Conservation (phyloP, 92 coral and sea anemone genomes). For the Siderastrea radians region DNA sequence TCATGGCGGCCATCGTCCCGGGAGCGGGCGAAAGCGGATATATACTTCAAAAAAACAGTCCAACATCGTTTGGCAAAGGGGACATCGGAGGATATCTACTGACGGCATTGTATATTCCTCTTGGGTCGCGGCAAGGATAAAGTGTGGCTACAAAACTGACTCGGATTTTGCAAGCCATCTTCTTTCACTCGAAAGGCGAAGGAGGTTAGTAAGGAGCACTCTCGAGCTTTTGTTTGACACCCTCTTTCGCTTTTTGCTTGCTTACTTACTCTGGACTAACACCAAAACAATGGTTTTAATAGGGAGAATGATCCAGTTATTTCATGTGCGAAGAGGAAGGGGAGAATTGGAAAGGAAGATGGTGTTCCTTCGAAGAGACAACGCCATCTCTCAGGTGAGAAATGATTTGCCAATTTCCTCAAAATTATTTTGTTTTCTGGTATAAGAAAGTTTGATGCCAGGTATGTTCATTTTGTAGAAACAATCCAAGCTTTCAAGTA, state of each 20-base stretch:
- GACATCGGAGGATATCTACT: slow-evolving; percentile 9
- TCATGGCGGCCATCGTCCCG: slow-evolving; percentile 20
- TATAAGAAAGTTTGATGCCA: background rate
- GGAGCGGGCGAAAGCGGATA: slow-evolving; percentile 6
- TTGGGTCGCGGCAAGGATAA: slow-evolving; percentile 4
- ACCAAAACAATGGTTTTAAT: background rate
- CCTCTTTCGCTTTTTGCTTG: background rate
- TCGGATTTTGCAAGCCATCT: slow-evolving; percentile 31
- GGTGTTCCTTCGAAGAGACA: background rate
- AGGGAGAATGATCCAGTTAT: slow-evolving; percentile 28
- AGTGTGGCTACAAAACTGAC: slow-evolving; percentile 13
- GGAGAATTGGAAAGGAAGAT: background rate
- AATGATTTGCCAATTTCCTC: background rate
- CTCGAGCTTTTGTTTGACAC: background rate
- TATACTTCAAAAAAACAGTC: slow-evolving; percentile 9
- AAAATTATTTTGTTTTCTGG: background rate
- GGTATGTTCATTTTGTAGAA: background rate
- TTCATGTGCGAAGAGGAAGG: slow-evolving; percentile 16
- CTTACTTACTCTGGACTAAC: slow-evolving; percentile 10
- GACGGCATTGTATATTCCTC: background rate
- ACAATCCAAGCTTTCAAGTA: background rate
- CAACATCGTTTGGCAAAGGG: slow-evolving; percentile 13
- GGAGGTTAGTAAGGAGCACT: slow-evolving; percentile 21
- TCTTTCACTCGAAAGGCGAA: slow-evolving; percentile 32
- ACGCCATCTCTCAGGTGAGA: slow-evolving; percentile 5